These are phyloP conservation scores for Rhinogobius similis DNA, from an alignment of 2,113 vertebrate genomes.

Conservation along the genomic window DNA sequence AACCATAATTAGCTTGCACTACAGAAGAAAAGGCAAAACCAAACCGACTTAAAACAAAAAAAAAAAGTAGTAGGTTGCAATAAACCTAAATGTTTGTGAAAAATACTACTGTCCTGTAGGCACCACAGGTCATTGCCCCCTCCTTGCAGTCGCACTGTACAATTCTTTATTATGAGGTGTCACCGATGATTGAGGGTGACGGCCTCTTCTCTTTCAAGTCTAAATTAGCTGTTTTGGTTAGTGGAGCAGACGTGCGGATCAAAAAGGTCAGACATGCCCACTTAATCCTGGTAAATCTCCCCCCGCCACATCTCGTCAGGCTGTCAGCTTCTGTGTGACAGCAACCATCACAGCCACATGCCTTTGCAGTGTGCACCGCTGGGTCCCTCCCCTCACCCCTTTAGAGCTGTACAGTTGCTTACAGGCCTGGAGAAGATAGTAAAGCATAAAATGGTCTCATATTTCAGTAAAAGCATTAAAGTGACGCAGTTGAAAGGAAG, in stretches of 20 bases:
- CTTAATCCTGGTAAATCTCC: constrained; percentile 74
- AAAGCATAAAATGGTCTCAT: constrained; percentile 24
- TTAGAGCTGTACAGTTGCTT: constrained; percentile 7
- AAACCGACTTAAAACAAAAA: background rate
- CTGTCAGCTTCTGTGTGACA: constrained; percentile 70
- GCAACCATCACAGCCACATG: constrained; percentile 68
- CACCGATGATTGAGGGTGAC: constrained; percentile 49
- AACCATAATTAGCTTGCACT: background rate
- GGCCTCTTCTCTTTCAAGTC: constrained; percentile 67
- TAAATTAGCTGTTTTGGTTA: constrained; percentile 75
- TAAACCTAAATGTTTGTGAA: background rate
- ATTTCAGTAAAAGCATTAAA: constrained; percentile 27
- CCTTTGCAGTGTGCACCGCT: constrained; percentile 44
- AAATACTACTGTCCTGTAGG: background rate
- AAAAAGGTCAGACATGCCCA: constrained; percentile 77
- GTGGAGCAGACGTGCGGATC: constrained; percentile 66
- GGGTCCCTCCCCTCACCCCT: background rate
- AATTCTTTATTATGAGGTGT: constrained; percentile 39
- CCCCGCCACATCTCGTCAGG: constrained; percentile 68
- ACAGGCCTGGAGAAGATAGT: constrained; percentile 1
- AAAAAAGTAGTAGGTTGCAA: background rate
- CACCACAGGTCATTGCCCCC: constrained; percentile 3
- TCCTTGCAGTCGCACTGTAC: constrained; percentile 22
- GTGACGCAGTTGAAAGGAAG: constrained; percentile 1
- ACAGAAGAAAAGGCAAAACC: background rate